Evolutionary conservation across 1,140 invertebrate species (phyloP).

Genomic region (Magallana gigas): DNA sequence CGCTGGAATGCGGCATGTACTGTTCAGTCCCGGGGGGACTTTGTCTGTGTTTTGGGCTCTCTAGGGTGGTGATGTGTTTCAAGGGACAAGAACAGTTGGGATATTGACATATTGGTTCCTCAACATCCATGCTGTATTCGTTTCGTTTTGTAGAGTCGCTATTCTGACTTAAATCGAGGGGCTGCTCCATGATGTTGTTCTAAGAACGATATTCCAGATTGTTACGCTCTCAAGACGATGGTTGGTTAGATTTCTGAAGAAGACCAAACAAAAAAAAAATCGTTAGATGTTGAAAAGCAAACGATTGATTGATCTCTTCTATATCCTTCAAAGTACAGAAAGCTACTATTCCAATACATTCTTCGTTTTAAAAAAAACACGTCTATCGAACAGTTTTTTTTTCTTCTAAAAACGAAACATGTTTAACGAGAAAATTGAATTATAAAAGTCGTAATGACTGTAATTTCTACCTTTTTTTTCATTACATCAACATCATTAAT

Average conservation of each 20-base stretch:
- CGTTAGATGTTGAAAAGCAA: not conserved
- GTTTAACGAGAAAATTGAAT: too few species aligned
- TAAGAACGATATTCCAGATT: not conserved
- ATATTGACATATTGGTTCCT: constrained; percentile 55
- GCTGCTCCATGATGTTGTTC: constrained; percentile 53
- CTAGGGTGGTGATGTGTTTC: constrained; percentile 50
- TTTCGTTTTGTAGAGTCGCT: constrained; percentile 20
- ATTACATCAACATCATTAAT: too few species aligned
- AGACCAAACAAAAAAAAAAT: not conserved
- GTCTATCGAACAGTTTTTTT: too few species aligned
- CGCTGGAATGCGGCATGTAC: not conserved
- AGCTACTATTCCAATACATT: too few species aligned
- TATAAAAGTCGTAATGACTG: too few species aligned
- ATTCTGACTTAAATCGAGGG: constrained; percentile 54
- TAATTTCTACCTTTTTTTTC: too few species aligned
- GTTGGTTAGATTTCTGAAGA: not conserved
- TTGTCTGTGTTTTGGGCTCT: constrained; percentile 42
- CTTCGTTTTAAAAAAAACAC: too few species aligned
- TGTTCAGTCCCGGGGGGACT: constrained; percentile 7
- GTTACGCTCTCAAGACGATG: not conserved
- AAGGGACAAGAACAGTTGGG: constrained; percentile 55
- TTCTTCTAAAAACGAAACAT: too few species aligned
- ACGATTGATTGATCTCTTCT: not conserved
- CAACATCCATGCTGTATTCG: constrained; percentile 49
- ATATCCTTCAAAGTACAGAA: too few species aligned